Base-by-base conservation (phyloP, 2,797 vertebrate genomes). In the Poecilia velifera region DNA sequence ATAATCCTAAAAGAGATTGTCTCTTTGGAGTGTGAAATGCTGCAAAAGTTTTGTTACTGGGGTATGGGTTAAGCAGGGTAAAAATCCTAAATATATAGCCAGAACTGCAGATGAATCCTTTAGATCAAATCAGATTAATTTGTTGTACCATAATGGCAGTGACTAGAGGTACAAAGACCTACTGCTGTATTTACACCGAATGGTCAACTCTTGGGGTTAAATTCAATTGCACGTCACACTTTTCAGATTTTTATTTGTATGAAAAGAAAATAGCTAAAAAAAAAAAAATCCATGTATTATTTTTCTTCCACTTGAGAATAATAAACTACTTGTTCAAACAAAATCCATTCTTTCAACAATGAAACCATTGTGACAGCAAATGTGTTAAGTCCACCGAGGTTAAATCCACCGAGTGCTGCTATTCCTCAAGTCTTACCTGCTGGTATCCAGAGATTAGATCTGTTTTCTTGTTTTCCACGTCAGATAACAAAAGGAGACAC, bases 401-500 rank as follows among this genome's bases (percentile, higher is more conserved):
- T 10, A 51, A 51, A 51, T 25, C 20, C 7, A 22, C 22, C 3
- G 9, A 43, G 20, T 31, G n/a, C 43, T 72, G 14, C 41, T 46
- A 71, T 28, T 28, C 43, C 68, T 71, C 43, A 45, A 46, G 68
- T 72, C 6, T 28, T 46, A 72, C 68, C 68, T 72, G 68, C 46
- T n/a, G 41, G 10, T 70, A 22, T 72, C 6, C 22, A 78, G 81
- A 80, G 74, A 76, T 71, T 80, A 74, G 25, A 57, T 55, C 49
- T 62, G 66, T 28, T 46, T n/a, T 82, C 71, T 59, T 28, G 77
- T 83, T 80, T 80, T 10, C 8, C 25, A 70, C 36, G 20, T 66
- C 28, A 74, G 68, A 76, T 55, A 79, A 78, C 72, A 78, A n/a
- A 76, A 77, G 18, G 14, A 74, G 41, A 55, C 73, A 78, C 57